Percentiles rank a stretch among this genome's conserved stretches.
Conservation (phyloP, 2,113 vertebrate genomes). For the Podarcis muralis region DNA sequence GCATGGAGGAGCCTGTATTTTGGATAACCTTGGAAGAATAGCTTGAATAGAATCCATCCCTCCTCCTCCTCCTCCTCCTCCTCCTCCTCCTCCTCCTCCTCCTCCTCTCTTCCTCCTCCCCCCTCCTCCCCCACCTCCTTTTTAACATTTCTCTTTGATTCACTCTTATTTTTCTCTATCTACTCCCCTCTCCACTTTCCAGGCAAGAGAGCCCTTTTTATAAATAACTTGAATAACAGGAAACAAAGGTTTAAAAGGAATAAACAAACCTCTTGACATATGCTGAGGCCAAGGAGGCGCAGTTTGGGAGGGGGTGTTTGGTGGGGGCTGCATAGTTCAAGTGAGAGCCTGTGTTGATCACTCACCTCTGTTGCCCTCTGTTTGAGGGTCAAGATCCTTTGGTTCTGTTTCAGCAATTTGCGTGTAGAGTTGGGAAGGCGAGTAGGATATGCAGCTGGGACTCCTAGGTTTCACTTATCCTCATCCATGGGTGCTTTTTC, state of each 20-base stretch:
- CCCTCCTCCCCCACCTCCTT: background rate
- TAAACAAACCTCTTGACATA: slow-evolving; percentile 64
- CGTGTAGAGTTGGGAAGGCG: background rate
- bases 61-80: background rate
- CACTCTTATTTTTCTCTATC: background rate
- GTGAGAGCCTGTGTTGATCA: background rate
- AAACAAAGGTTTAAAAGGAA: slow-evolving; percentile 33
- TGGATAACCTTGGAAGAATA: background rate
- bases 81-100: background rate
- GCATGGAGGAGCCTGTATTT: background rate
- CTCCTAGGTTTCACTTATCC: background rate
- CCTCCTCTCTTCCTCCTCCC: background rate
- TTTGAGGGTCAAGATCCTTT: background rate
- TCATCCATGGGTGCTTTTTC: background rate
- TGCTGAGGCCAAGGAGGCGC: slow-evolving; percentile 34
- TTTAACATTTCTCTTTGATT: background rate
- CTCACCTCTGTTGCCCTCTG: background rate
- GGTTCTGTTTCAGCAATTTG: background rate
- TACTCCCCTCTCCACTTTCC: background rate
- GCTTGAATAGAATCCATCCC: background rate
- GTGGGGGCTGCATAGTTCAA: background rate
- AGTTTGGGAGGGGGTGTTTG: background rate
- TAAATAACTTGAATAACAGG: slow-evolving; percentile 59
- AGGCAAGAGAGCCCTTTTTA: slow-evolving; percentile 14
- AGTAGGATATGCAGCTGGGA: background rate